Evolutionary conservation across 2,888 invertebrate species (phyloP), one percentile per base, ranked within the genome.

Genomic region (Meiosimyza decipiens): DNA sequence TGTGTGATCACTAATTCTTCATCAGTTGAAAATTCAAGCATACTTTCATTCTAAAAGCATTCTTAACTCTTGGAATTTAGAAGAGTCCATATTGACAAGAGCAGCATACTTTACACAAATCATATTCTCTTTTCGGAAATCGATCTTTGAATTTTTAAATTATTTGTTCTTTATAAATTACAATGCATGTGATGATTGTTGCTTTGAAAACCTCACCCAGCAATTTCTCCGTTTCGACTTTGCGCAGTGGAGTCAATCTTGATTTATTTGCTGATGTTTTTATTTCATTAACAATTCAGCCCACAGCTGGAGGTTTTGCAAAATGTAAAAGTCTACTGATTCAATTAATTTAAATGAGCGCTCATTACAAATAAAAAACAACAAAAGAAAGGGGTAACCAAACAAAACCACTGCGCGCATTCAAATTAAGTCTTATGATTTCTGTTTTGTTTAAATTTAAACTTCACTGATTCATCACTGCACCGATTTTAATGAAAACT

Each of bases 271-370:
- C 40, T 40, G 40, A 28, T 57, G 12, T n/a, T 18, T 50, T 63
- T 18, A 49, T 33, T 33, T 16, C 16, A 18, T 28, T 16, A 40
- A n/a, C 52, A 18, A 54, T 40, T 40, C 12, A 55, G 33, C 55
- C 16, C 9, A 54, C 22, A 33, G 54, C 18, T 28, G 12, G 9
- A 47, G 15, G 40, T 40, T 66, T 9, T 16, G 28, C 47, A 40
- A 40, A 28, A 40, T 40, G 40, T 1, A 40, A 40, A 40, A 40
- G 67, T 67, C 47, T 67, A 57, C 57, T 47, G 57, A 18, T 55
- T 67, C 57, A 67, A 67, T 67, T 67, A 57, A 67, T 57, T 55
- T 47, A 16, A 67, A 67, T 40, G 28, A 40, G 40, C 40, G 40
- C 40, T 9, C 40, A 7, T 40, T 40, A 40, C 9, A 40, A 40